Evolutionary conservation across 1,140 invertebrate species (phyloP).

Genomic region (Drosophila teissieri): DNA sequence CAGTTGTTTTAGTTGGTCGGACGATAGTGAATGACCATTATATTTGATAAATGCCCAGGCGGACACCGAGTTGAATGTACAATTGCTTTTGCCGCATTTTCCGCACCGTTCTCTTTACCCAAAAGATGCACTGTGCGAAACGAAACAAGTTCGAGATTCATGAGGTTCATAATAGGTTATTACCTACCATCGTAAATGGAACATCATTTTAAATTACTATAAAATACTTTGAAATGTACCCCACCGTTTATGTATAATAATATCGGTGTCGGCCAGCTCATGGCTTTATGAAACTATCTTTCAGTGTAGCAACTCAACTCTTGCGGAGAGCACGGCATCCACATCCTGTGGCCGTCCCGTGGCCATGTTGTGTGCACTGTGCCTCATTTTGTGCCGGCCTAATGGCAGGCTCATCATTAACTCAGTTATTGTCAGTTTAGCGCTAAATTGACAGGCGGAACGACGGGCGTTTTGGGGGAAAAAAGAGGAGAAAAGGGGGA

Average conservation of each 20-base stretch:
- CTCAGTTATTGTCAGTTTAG: constrained; percentile 78
- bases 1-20: constrained; percentile 69
- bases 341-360: constrained; percentile 30
- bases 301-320: constrained; percentile 27
- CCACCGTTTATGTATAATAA: too few species aligned
- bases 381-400: constrained; percentile 59
- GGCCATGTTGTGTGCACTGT: constrained; percentile 29
- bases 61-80: constrained; percentile 61
- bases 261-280: background rate
- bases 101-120: constrained; percentile 10
- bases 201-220: too few species aligned
- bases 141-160: too few species aligned
- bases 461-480: background rate
- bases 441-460: constrained; percentile 72
- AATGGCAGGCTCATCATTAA: constrained; percentile 75
- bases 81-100: constrained; percentile 47
- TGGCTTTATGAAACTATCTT: background rate
- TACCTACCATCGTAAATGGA: too few species aligned
- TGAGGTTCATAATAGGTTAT: too few species aligned
- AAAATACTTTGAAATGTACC: too few species aligned
- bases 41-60: constrained; percentile 76
- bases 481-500: background rate
- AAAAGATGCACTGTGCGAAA: constrained; percentile 15
- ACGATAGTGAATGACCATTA: constrained; percentile 76
- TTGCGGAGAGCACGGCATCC: constrained; percentile 39